Evolutionary conservation across 2,888 invertebrate genomes (phyloP).

Genomic region (Rhogogaster chlorosoma): DNA sequence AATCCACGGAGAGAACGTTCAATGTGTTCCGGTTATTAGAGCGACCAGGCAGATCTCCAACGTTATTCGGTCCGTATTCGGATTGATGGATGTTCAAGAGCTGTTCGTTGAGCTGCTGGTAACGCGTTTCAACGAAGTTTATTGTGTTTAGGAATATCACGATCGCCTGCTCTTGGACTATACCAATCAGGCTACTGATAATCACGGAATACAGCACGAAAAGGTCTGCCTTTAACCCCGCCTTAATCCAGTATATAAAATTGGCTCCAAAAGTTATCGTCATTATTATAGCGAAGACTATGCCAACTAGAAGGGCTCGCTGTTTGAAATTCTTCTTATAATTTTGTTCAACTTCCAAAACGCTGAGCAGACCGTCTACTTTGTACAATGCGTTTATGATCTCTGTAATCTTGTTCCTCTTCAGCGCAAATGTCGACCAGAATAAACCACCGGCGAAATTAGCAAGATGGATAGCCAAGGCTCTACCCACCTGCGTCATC

Average conservation of each 20-base stretch:
- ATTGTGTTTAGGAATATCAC: neutral
- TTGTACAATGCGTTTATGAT: neutral
- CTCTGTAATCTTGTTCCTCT: neutral
- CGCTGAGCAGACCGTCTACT: neutral
- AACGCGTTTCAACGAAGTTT: neutral
- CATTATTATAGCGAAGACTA: neutral
- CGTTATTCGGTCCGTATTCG: neutral
- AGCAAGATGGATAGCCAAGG: neutral
- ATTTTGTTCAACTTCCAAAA: conserved; percentile 13
- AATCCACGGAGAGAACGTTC: neutral
- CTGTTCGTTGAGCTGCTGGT: neutral
- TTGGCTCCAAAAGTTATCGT: neutral
- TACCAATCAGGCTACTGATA: neutral
- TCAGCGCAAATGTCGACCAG: neutral
- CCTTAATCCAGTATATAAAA: neutral
- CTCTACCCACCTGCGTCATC: neutral
- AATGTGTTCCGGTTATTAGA: neutral
- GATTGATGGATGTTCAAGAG: neutral
- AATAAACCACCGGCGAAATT: neutral
- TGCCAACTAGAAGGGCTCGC: neutral
- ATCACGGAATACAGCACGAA: neutral
- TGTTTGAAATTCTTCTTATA: conserved; percentile 8
- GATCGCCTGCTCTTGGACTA: neutral
- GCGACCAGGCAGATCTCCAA: neutral
- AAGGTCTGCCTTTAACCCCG: no score